These are phyloP conservation scores for Oryzias celebensis DNA, from an alignment of 2,113 vertebrate species.

Conservation along the genomic window DNA sequence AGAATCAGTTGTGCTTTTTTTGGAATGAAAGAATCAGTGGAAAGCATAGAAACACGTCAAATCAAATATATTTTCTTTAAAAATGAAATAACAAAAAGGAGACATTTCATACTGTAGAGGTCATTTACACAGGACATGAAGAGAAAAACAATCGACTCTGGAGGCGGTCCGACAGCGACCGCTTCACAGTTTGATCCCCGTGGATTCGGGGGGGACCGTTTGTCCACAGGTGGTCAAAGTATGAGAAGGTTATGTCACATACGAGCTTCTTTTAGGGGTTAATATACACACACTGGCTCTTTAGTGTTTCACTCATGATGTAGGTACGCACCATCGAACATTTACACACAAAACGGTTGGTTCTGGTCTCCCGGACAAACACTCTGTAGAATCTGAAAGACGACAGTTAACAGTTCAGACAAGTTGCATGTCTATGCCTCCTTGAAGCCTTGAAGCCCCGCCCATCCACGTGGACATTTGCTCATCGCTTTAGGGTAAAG, in stretches of 20 bases:
- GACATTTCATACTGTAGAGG: constrained; percentile 90
- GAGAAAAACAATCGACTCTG: constrained; percentile 53
- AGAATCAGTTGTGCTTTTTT: too few relatives aligned
- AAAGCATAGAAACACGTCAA: constrained; percentile 87
- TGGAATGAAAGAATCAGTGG: too few relatives aligned
- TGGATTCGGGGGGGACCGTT: not conserved
- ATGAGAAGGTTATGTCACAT: constrained; percentile 62
- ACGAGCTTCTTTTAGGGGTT: constrained; percentile 73
- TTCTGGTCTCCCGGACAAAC: constrained; percentile 59
- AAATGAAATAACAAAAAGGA: constrained; percentile 84
- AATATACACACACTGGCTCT: constrained; percentile 72
- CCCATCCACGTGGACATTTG: constrained; percentile 63
- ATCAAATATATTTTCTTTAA: constrained; percentile 96
- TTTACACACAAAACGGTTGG: constrained; percentile 72
- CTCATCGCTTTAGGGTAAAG: constrained; percentile 17
- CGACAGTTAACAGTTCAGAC: constrained; percentile 85
- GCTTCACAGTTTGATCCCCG: constrained; percentile 6
- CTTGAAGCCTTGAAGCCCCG: constrained; percentile 21
- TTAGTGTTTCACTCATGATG: constrained; percentile 71
- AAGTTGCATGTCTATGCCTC: constrained; percentile 30
- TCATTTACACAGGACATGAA: constrained; percentile 84
- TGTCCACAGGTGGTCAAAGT: constrained; percentile 55
- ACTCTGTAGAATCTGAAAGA: constrained; percentile 47
- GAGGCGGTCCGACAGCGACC: constrained; percentile 46
- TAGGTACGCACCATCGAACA: constrained; percentile 74